Evolutionary conservation across 2,113 vertebrate genomes (phyloP), one percentile per base, ranked within the genome.

Genomic region (Gulo gulo): DNA sequence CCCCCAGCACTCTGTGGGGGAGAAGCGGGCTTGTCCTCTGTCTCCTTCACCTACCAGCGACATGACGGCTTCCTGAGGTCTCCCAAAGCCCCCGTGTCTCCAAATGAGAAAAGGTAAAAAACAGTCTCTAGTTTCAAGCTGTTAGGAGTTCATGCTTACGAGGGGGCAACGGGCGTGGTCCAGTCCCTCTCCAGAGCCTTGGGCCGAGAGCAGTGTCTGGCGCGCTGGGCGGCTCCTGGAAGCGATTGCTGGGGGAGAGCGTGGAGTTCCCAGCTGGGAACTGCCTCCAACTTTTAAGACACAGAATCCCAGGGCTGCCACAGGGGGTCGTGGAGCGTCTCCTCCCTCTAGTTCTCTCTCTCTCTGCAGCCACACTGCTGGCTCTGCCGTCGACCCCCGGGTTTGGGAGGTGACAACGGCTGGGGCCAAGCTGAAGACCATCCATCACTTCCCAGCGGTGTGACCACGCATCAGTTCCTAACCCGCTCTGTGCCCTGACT

Each of bases 211-310:
- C 18, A 36, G 20, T 6, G 50, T 36, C 13, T 39, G 74, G 13
- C 2, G 23, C 10, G 21, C 24, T 8, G 0, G 9, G 23, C 20
- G 39, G 13, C 11, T 7, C 45, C 63, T 12, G 4, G 87, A 42
- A 76, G 57, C 13, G 24, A 16, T 20, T 2, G 2, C 12, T 18
- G 7, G 29, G 47, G 24, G 5, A 63, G 31, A 0, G 4, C 36
- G 18, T 4, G 15, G 12, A 7, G 3, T 1, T 34, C 4, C 2
- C 18, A 16, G 55, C 2, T 0, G 11, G 45, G 52, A 18, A 34
- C n/a, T 24, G 6, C 39, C 20, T 50, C 14, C 1, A 39, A 1
- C 5, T 59, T 26, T 42, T 29, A 31, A 31, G 16, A 81, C 45
- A 50, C 8, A 21, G 42, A 29, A 31, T 18, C 47, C 9, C 2